phyloP scores from a whole-genome alignment of 2,888 invertebrate genomes.

The Cerastis rubricosa region DNA sequence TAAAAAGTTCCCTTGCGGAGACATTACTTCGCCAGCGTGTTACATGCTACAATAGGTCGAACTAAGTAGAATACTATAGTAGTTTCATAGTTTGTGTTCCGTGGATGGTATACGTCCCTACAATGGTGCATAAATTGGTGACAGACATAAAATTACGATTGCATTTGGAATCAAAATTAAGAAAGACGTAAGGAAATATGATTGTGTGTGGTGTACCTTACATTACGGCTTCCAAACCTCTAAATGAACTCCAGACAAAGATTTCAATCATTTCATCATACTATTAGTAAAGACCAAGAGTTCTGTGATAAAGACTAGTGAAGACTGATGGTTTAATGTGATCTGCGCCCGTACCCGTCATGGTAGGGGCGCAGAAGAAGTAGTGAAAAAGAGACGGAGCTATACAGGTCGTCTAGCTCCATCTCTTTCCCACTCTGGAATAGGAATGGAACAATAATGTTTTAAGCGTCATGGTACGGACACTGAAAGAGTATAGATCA shows the following conservation, averaged over 20 bases:
- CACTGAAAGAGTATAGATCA: no score
- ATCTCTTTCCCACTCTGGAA: no score
- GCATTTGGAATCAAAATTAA: background rate
- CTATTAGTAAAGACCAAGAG: background rate
- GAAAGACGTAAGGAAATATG: background rate
- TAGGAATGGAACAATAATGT: no score
- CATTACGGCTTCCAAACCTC: background rate
- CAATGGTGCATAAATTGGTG: background rate
- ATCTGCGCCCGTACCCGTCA: no score
- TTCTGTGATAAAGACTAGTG: background rate
- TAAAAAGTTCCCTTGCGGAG: slow-evolving; percentile 71
- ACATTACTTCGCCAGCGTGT: slow-evolving; percentile 52
- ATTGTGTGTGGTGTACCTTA: background rate
- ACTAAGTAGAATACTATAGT: slow-evolving; percentile 15
- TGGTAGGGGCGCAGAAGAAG: no score
- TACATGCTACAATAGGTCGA: slow-evolving; percentile 55
- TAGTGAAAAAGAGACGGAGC: no score
- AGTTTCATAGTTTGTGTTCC: slow-evolving; percentile 41
- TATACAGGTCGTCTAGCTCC: no score
- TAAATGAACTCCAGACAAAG: background rate
- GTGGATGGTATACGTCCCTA: background rate
- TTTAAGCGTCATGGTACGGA: no score
- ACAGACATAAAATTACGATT: background rate
- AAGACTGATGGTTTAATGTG: background rate
- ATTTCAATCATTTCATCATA: background rate